Conservation (phyloP, 2,797 vertebrate genomes). For the Pseudochromis fuscus region DNA sequence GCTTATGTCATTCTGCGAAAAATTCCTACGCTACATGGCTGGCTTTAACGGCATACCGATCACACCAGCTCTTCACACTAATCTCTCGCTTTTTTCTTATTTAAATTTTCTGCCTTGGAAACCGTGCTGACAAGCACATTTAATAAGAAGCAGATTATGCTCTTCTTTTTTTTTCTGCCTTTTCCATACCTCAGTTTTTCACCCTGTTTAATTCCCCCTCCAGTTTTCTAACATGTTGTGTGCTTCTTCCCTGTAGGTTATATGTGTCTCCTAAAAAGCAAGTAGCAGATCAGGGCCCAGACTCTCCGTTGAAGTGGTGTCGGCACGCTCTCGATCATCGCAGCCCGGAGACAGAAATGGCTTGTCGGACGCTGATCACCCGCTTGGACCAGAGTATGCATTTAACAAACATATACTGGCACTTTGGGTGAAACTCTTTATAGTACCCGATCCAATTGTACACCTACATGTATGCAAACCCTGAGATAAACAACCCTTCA, state of each 20-base stretch:
- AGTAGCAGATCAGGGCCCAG: slow-evolving; percentile 79
- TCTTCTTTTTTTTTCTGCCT: slow-evolving; percentile 10
- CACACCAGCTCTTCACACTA: slow-evolving; percentile 17
- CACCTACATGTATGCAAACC: neutral
- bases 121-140: slow-evolving; percentile 21
- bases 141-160: slow-evolving; percentile 41
- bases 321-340: slow-evolving; percentile 91
- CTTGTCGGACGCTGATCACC: slow-evolving; percentile 89
- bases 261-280: slow-evolving; percentile 92
- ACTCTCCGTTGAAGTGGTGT: slow-evolving; percentile 92
- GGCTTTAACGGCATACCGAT: slow-evolving; percentile 25
- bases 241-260: slow-evolving; percentile 82
- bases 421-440: neutral
- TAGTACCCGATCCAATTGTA: neutral
- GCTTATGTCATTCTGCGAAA: slow-evolving; percentile 8
- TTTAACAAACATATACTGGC: neutral
- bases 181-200: neutral
- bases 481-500: neutral
- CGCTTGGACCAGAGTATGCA: slow-evolving; percentile 91
- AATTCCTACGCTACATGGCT: neutral
- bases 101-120: slow-evolving; percentile 21
- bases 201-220: slow-evolving; percentile 3
- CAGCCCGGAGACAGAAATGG: slow-evolving; percentile 92
- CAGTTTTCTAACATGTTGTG: neutral
- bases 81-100: slow-evolving; percentile 35